Evolutionary conservation across 2,797 vertebrate genomes (phyloP).

Genomic region (Ateles fusciceps): DNA sequence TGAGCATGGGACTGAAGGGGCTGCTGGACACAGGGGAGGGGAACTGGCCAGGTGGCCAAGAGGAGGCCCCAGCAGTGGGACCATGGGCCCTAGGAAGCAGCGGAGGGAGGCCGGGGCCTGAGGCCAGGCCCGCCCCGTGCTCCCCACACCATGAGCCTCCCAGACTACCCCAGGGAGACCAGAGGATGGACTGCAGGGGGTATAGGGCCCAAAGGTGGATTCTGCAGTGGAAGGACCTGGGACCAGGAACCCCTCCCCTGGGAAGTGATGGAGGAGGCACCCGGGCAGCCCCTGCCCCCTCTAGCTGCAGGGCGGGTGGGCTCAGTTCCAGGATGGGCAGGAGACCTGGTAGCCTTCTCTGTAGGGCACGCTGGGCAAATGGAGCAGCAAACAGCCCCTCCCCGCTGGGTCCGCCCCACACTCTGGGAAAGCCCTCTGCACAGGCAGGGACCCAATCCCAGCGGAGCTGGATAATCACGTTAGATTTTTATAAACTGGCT

Average conservation of each 20-base stretch:
- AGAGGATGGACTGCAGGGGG: background rate
- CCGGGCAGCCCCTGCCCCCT: background rate
- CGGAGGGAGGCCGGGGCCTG: background rate
- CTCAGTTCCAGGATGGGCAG: background rate
- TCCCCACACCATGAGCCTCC: background rate
- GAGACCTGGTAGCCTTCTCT: background rate
- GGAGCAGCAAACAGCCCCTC: background rate
- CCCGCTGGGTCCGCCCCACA: rapidly evolving
- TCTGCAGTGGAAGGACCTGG: background rate
- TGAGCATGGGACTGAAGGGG: background rate
- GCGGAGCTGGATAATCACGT: background rate
- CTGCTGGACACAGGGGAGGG: background rate
- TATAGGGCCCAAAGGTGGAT: background rate
- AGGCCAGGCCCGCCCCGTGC: background rate
- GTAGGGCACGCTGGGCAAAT: background rate
- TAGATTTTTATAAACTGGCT: background rate
- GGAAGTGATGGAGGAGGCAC: background rate
- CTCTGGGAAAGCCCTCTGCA: background rate
- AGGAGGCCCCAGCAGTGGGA: background rate
- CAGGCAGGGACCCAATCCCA: background rate
- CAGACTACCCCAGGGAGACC: background rate
- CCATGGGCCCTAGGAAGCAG: background rate
- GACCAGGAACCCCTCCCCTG: background rate
- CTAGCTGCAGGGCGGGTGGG: background rate
- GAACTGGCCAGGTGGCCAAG: background rate